A percentile compares a stretch with the other conserved stretches of the same genome.
Evolutionary conservation across 2,888 invertebrate genomes (phyloP).

Genomic region (Mimas tiliae): DNA sequence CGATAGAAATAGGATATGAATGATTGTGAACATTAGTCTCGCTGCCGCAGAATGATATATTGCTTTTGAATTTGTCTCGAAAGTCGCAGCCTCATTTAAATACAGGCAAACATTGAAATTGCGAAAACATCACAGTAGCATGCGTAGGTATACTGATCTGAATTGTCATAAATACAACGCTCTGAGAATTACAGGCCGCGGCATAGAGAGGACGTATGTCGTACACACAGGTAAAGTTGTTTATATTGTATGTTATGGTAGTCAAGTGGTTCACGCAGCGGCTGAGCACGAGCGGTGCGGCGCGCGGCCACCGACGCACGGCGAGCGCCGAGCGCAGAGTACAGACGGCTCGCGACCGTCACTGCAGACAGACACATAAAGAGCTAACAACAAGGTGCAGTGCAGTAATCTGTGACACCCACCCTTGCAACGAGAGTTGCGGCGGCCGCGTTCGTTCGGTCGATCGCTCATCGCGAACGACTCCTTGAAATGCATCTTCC

Average conservation of each 20-base stretch:
- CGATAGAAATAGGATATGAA: not conserved
- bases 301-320: slow-evolving; percentile 29
- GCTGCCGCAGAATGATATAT: not conserved
- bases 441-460: slow-evolving; percentile 82
- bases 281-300: slow-evolving; percentile 34
- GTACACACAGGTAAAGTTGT: slow-evolving; percentile 25
- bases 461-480: slow-evolving; percentile 84
- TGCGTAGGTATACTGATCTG: not conserved
- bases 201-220: slow-evolving; percentile 1
- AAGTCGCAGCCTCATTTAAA: slow-evolving; percentile 1
- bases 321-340: too few relatives aligned
- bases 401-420: slow-evolving; percentile 67
- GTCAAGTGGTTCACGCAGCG: slow-evolving; percentile 24
- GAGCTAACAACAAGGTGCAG: slow-evolving; percentile 29
- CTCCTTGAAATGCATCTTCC: slow-evolving; percentile 85
- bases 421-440: slow-evolving; percentile 84
- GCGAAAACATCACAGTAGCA: not conserved
- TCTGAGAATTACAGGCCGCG: slow-evolving; percentile 9
- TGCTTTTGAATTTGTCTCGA: not conserved
- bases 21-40: not conserved
- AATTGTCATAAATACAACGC: slow-evolving; percentile 15
- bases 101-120: not conserved
- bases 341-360: slow-evolving; percentile 38
- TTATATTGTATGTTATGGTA: slow-evolving; percentile 27
- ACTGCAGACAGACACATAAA: slow-evolving; percentile 28